phyloP scores from a whole-genome alignment of 2,113 vertebrate species.

The Lethenteron reissneri region DNA sequence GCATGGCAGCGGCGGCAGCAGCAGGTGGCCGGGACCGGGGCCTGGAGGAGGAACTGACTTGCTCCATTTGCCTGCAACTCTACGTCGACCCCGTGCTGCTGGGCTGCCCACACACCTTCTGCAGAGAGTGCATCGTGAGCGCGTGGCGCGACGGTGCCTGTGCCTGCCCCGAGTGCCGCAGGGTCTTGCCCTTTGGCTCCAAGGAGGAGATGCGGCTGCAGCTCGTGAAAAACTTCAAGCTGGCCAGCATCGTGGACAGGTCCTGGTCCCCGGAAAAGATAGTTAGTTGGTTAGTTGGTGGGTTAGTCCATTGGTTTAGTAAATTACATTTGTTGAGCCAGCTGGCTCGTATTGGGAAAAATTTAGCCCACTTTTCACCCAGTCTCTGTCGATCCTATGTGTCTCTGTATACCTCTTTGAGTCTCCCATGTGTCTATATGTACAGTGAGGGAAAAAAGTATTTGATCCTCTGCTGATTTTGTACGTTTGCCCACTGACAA shows the following conservation, averaged over 20 bases:
- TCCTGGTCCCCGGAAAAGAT: constrained; percentile 19
- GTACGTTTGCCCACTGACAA: no score
- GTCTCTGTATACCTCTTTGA: no score
- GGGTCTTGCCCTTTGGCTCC: constrained; percentile 31
- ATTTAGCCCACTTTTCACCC: no score
- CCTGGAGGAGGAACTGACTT: constrained; percentile 91
- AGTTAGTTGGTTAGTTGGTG: no score
- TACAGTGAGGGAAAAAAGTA: no score
- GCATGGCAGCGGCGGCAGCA: no score
- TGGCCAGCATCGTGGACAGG: constrained; percentile 91
- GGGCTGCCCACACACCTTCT: constrained; percentile 94
- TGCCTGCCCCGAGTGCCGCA: constrained; percentile 82
- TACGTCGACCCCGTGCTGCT: constrained; percentile 93
- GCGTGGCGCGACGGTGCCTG: constrained; percentile 70
- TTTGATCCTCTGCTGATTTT: no score
- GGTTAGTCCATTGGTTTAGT: no score
- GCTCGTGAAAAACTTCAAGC: constrained; percentile 73
- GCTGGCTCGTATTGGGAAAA: no score
- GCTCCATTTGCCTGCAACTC: constrained; percentile 94
- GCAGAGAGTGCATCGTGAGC: constrained; percentile 81
- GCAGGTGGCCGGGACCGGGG: constrained; percentile 10
- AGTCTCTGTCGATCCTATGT: no score
- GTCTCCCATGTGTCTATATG: no score
- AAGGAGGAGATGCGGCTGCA: constrained; percentile 29
- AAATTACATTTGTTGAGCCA: no score